Base-by-base conservation (phyloP, 1,140 invertebrate genomes). In the Leptinotarsa defecta region DNA sequence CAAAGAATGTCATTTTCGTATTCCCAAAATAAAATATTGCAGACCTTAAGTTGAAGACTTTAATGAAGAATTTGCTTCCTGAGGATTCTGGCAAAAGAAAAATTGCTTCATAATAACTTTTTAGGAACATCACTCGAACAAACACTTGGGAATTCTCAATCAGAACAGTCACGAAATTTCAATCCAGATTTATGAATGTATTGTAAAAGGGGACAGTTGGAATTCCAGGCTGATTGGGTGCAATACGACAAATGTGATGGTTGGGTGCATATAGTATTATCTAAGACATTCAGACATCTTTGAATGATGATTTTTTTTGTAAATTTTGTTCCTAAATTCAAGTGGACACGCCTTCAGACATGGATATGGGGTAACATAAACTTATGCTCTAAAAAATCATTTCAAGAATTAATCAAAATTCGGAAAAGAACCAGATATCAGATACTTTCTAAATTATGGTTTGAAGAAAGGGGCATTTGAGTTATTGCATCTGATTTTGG, bases 381-480 rank as follows among this genome's bases (percentile, higher is more conserved):
- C 17, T 5, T 52, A 15, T 52, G 49, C 49, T 15, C 8, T 17
- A 4, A 52, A 22, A 15, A 19, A 27, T 20, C 3, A 3, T 20
- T 67, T 27, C 15, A 15, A 27, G 64, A 67, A 5, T 67, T 65
- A 13, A 19, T 15, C 27, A 20, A 71, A 19, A 70, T 71, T 48
- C 4, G 48, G 57, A 4, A 63, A 62, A 15, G 15, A n/a, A 70
- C 67, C 15, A 64, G 24, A 61, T 62, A 63, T 19, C 68, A 75
- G 52, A 75, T 68, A 65, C 13, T 62, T 62, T 71, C 67, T 22
- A 11, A n/a, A n/a, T 8, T 61, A 3, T 75, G 68, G 74, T 27
- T 24, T n/a, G 20, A 63, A 27, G 62, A 75, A 71, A 62, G 74
- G 34, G 20, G n/a, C 49, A 70, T 62, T 24, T 20, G 74, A 34